phyloP scores from a whole-genome alignment of 2,113 vertebrate species.

The Petroica traversi region DNA sequence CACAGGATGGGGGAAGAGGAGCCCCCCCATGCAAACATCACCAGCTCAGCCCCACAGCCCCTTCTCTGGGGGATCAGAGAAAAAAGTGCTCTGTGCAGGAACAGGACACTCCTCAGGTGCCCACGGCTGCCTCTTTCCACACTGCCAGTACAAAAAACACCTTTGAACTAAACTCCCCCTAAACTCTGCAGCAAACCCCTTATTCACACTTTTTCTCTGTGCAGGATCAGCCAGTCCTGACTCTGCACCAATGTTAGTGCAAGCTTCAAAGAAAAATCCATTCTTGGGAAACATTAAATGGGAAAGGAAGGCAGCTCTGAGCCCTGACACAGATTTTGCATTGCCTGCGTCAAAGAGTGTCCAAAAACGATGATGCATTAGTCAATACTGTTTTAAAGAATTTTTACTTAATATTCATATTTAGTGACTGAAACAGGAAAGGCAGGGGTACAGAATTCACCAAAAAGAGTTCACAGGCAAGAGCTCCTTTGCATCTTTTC shows the following conservation, averaged over 20 bases:
- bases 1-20: accelerated
- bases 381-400: neutral
- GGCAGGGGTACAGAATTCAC: neutral
- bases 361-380: neutral
- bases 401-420: neutral
- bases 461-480: neutral
- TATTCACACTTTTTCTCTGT: neutral
- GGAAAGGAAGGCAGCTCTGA: neutral
- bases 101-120: neutral
- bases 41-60: neutral
- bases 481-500: neutral
- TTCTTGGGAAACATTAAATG: neutral
- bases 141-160: neutral
- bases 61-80: too few species aligned
- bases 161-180: accelerated
- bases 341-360: neutral
- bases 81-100: neutral
- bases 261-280: neutral
- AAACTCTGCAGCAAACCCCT: neutral
- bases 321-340: neutral
- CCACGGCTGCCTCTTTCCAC: neutral
- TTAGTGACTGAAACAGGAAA: neutral
- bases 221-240: neutral
- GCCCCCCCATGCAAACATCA: accelerated
- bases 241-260: neutral